Percentiles rank a stretch among this genome's conserved stretches.
These are phyloP conservation scores for Tetragonula clypearis DNA, from an alignment of 1,140 invertebrate genomes.

Conservation along the genomic window DNA sequence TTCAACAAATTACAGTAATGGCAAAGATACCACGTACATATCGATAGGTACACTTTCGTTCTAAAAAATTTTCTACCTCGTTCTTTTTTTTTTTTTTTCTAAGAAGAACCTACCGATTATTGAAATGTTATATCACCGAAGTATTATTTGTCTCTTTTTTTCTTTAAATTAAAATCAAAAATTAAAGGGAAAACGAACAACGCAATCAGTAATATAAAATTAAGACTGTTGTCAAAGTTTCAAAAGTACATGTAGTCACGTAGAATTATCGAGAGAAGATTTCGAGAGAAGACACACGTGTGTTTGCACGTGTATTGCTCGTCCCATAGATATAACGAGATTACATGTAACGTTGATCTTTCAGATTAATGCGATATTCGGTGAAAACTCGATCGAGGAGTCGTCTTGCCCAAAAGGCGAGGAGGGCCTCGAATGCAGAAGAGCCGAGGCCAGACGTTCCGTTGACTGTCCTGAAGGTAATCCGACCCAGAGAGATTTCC, in stretches of 20 bases:
- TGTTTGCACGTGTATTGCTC: background rate
- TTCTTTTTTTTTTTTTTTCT: too few relatives aligned
- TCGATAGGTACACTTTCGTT: background rate
- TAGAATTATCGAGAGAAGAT: too few relatives aligned
- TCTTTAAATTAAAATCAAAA: background rate
- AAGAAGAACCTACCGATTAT: background rate
- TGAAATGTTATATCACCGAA: too few relatives aligned
- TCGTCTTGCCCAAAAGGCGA: constrained; percentile 79
- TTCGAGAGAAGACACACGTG: background rate
- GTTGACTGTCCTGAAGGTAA: constrained; percentile 81
- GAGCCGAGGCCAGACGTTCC: constrained; percentile 79
- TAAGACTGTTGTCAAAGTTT: background rate
- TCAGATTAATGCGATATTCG: constrained; percentile 77
- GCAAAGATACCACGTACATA: background rate
- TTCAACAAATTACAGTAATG: background rate
- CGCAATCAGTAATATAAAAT: background rate
- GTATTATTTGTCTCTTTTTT: too few relatives aligned
- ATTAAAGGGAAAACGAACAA: background rate
- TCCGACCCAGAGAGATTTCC: background rate
- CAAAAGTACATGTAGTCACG: too few relatives aligned
- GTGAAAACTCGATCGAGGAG: constrained; percentile 76
- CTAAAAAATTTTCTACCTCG: background rate
- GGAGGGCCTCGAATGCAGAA: constrained; percentile 79
- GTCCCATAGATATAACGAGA: background rate
- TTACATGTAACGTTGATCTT: constrained; percentile 28